Conservation (phyloP, 2,888 invertebrate species). For the Priocnemis perturbator region DNA sequence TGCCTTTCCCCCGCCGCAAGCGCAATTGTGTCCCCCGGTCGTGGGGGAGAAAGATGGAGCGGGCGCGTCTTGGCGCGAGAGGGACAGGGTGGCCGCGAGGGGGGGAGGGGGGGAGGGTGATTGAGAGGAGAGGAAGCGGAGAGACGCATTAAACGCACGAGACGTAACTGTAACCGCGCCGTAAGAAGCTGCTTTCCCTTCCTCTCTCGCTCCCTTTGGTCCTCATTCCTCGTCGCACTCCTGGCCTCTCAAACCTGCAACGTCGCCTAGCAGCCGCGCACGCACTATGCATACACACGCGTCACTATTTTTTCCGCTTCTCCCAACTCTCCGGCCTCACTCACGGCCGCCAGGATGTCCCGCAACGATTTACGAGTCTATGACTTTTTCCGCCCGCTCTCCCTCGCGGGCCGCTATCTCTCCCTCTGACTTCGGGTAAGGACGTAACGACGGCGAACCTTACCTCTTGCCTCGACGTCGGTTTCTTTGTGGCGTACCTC, state of each 20-base stretch:
- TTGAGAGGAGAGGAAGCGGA: constrained; percentile 3
- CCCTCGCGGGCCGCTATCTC: not conserved
- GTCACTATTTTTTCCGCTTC: constrained; percentile 31
- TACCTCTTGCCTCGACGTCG: not conserved
- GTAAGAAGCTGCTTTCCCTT: constrained; percentile 19
- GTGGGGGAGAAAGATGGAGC: constrained; percentile 7
- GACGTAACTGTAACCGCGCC: constrained; percentile 33
- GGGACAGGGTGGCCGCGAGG: not conserved
- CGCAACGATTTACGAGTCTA: constrained; percentile 39
- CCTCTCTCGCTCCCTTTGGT: constrained; percentile 18
- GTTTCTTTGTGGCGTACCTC: no score
- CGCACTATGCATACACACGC: constrained; percentile 16
- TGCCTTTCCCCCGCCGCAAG: constrained; percentile 58
- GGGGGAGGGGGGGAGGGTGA: constrained; percentile 1
- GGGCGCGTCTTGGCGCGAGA: constrained; percentile 5
- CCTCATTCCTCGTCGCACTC: constrained; percentile 26
- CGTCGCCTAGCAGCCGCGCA: no score
- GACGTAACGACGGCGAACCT: constrained; percentile 39
- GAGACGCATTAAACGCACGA: constrained; percentile 25
- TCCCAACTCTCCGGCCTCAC: constrained; percentile 6
- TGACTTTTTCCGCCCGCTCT: constrained; percentile 20
- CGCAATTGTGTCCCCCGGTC: constrained; percentile 66
- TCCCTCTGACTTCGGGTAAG: not conserved
- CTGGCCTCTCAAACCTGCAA: constrained; percentile 6
- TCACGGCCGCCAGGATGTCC: constrained; percentile 14